Evolutionary conservation across 2,797 vertebrate species (phyloP).

Genomic region (Anguilla anguilla): DNA sequence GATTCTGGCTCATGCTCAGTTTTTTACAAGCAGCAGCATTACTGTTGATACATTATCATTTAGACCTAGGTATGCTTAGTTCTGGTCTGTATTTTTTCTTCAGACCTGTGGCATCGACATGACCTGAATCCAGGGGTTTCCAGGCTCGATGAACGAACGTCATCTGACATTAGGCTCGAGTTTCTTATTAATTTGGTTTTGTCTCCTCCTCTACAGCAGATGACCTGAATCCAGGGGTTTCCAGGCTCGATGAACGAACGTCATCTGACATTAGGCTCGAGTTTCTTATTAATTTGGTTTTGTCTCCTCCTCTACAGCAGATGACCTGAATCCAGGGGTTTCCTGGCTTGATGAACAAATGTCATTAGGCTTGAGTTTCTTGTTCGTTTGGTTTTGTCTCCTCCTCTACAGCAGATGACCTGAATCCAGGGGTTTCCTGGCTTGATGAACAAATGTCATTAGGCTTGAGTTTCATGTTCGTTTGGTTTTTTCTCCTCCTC

Average conservation of each 20-base stretch:
- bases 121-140: neutral
- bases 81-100: neutral
- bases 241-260: neutral
- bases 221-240: neutral
- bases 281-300: neutral
- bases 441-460: too few species aligned
- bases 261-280: neutral
- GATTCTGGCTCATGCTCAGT: neutral
- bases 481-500: constrained; percentile 27
- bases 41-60: neutral
- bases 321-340: constrained; percentile 37
- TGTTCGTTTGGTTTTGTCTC: neutral
- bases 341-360: too few species aligned
- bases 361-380: neutral
- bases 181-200: neutral
- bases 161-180: neutral
- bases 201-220: constrained; percentile 61
- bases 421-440: neutral
- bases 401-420: constrained; percentile 61
- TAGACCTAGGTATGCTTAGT: neutral
- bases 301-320: constrained; percentile 56
- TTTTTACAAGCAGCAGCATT: constrained; percentile 10
- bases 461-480: neutral
- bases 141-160: neutral
- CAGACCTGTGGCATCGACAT: neutral